phyloP scores from a whole-genome alignment of 2,888 invertebrate species.

The Aspidiotus rigidus region DNA sequence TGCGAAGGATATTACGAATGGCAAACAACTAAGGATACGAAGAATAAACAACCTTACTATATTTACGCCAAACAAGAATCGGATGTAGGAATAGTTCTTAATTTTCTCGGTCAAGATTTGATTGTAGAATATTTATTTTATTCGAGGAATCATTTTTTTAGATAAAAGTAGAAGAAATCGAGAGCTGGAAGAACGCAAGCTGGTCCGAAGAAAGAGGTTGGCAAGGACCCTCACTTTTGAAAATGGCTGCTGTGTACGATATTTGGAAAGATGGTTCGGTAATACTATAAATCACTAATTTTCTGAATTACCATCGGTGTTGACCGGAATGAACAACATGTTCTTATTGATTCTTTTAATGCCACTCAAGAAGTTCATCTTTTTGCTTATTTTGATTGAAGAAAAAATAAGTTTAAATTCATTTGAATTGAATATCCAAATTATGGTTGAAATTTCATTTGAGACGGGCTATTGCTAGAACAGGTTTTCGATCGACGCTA shows the following conservation, averaged over 20 bases:
- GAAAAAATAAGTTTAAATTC: no score
- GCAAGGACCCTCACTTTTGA: conserved; percentile 54
- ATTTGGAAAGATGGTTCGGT: conserved; percentile 49
- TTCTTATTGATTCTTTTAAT: no score
- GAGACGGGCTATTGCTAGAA: no score
- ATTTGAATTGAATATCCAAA: no score
- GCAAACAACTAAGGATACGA: conserved; percentile 53
- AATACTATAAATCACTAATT: neutral
- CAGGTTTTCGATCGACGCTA: no score
- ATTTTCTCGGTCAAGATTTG: no score
- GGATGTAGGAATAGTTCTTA: conserved; percentile 42
- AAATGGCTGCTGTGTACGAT: conserved; percentile 69
- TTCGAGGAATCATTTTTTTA: conserved; percentile 22
- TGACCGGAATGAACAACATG: neutral
- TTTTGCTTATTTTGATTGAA: no score
- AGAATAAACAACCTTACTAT: conserved; percentile 61
- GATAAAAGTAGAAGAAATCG: conserved; percentile 49
- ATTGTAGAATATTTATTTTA: neutral
- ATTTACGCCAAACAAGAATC: conserved; percentile 56
- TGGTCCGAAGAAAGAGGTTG: conserved; percentile 51
- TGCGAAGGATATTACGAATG: conserved; percentile 78
- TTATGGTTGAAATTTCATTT: no score
- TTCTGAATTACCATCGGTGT: neutral
- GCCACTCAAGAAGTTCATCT: no score
- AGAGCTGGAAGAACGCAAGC: conserved; percentile 47